Base-by-base conservation (phyloP, 2,888 invertebrate genomes). In the Strigamia transsilvanica region DNA sequence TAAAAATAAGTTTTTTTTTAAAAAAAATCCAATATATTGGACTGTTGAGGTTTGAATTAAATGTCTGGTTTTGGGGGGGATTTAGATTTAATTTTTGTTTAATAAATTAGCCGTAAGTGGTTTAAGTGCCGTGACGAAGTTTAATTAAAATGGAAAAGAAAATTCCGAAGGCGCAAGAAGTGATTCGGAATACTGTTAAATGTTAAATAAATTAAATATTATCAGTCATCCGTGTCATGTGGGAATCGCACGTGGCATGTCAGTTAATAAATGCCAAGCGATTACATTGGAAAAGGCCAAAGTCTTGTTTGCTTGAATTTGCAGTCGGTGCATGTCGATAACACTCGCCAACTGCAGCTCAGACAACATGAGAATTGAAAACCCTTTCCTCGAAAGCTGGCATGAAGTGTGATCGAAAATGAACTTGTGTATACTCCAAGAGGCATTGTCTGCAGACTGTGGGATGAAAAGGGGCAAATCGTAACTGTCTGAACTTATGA, bases 341-440 rank as follows among this genome's bases (percentile, higher is more conserved):
- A 6, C 51, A 51, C 51, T 51, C 51, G 51, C 51, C 51, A n/a
- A 51, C n/a, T 51, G n/a, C 51, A 51, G 51, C 51, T 51, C 51
- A 51, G 51, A 51, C 51, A 51, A 51, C 51, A 51, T n/a, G 51
- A 51, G 51, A 51, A 51, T 51, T 51, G 51, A 51, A 51, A 51
- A n/a, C 15, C 6, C 18, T 51, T 51, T 51, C n/a, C n/a, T 51
- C 51, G 18, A n/a, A n/a, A 51, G 51, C 51, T 18, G 51, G n/a
- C 51, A n/a, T 51, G 15, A n/a, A 51, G 51, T 51, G 51, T 51
- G 51, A 51, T 51, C 51, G 51, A 51, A 51, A 51, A 51, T n/a
- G 51, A n/a, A 51, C 51, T 46, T 46, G 46, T 46, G 46, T 46
- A 46, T 46, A 46, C 46, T 51, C 18, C 51, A 51, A 51, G 51